phyloP scores from a whole-genome alignment of 2,888 invertebrate genomes.

The Psylliodes chrysocephalus region DNA sequence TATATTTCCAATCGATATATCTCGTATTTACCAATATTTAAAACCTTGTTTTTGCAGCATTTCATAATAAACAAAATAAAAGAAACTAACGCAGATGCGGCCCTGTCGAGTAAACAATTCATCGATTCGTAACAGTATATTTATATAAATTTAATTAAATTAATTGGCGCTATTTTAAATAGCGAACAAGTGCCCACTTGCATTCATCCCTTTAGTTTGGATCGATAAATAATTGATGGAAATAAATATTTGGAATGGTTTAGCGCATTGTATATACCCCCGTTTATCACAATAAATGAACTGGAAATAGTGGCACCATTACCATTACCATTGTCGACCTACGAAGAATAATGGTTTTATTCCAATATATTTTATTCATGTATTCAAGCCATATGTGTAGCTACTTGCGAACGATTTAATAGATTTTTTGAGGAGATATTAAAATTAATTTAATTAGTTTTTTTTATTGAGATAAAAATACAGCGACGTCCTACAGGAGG shows the following conservation, averaged over 20 bases:
- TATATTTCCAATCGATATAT: too few species aligned
- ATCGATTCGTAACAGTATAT: too few species aligned
- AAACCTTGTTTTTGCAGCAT: too few species aligned
- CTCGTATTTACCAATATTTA: too few species aligned
- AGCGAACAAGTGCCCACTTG: neutral
- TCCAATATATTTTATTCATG: neutral
- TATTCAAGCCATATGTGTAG: neutral
- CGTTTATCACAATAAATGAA: neutral
- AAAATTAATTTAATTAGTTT: too few species aligned
- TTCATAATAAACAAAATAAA: too few species aligned
- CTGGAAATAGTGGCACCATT: neutral
- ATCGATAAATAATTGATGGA: neutral
- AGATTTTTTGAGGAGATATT: too few species aligned
- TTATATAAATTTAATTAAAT: too few species aligned
- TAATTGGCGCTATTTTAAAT: neutral
- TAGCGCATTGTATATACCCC: neutral
- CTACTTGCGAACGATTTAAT: neutral
- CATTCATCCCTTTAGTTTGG: neutral
- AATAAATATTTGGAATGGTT: neutral
- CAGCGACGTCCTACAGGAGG: too few species aligned
- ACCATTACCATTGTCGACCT: neutral
- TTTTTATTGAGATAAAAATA: too few species aligned
- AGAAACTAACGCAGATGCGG: too few species aligned
- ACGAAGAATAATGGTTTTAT: neutral
- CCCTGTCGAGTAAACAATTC: too few species aligned